Evolutionary conservation across 2,888 invertebrate genomes (phyloP).

Genomic region (Pterostichus madidus): DNA sequence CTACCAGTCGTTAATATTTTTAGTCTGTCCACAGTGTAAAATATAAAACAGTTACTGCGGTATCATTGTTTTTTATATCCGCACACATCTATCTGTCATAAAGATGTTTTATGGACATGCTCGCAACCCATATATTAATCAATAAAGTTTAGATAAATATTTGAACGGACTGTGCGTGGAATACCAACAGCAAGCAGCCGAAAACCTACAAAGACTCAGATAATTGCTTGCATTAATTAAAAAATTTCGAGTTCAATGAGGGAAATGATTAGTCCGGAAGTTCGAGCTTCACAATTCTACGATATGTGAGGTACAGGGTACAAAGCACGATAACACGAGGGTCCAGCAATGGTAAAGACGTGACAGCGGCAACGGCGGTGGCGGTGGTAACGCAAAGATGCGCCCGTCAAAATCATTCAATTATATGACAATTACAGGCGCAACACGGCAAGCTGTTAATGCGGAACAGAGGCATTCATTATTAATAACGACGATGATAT

Average conservation of each 20-base stretch:
- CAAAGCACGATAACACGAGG: background rate
- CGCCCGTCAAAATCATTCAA: conserved; percentile 59
- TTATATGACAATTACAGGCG: conserved; percentile 64
- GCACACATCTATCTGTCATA: conserved; percentile 55
- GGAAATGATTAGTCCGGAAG: conserved; percentile 44
- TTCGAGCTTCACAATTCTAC: background rate
- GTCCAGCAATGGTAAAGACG: background rate
- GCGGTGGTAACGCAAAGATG: conserved; percentile 23
- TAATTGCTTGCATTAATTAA: conserved; percentile 36
- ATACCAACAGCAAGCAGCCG: conserved; percentile 14
- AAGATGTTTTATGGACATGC: conserved; percentile 57
- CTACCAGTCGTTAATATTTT: conserved; percentile 37
- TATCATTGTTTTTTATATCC: conserved; percentile 60
- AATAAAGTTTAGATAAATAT: conserved; percentile 61
- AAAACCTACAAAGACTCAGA: conserved; percentile 16
- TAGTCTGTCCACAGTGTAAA: conserved; percentile 44
- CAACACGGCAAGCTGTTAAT: conserved; percentile 56
- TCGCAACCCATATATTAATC: conserved; percentile 48
- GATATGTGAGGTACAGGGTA: background rate
- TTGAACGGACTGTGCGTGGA: conserved; percentile 27
- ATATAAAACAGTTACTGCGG: conserved; percentile 55
- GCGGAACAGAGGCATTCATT: conserved; percentile 55
- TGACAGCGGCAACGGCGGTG: conserved; percentile 9
- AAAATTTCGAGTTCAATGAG: conserved; percentile 34
- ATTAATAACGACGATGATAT: conserved; percentile 62